Percentiles rank a stretch among this genome's conserved stretches.
Conservation (phyloP, 2,888 invertebrate genomes). For the Dynastes grantii region DNA sequence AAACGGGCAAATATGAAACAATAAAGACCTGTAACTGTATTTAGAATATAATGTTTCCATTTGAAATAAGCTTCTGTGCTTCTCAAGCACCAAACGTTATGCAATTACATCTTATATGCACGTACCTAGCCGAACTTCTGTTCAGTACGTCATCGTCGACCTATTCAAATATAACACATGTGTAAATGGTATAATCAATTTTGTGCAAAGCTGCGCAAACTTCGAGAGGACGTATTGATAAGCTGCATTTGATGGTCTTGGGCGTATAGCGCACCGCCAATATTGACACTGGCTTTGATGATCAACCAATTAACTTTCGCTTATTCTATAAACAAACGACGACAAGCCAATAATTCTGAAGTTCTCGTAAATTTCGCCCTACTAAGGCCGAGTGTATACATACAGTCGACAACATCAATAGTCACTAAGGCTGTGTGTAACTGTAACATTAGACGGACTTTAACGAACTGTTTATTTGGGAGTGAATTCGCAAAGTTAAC, state of each 20-base stretch:
- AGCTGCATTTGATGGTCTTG: constrained; percentile 9
- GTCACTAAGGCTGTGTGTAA: background rate
- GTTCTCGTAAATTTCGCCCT: background rate
- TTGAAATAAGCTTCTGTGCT: too few species aligned
- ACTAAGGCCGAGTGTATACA: background rate
- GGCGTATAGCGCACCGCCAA: background rate
- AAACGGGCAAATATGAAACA: too few species aligned
- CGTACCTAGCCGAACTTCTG: too few species aligned
- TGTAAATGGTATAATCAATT: too few species aligned
- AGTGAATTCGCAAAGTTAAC: background rate
- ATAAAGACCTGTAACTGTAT: too few species aligned
- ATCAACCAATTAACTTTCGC: constrained; percentile 20
- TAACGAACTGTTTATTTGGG: constrained; percentile 24
- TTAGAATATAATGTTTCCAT: too few species aligned
- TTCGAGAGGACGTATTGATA: background rate
- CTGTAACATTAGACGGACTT: constrained; percentile 8
- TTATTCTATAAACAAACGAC: background rate
- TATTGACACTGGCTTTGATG: background rate
- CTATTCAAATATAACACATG: too few species aligned
- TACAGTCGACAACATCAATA: background rate
- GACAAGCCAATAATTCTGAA: background rate
- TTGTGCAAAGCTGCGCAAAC: too few species aligned
- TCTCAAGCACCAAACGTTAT: too few species aligned
- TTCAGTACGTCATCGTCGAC: too few species aligned
- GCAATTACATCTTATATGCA: too few species aligned